These are phyloP conservation scores for Sylvicapra grimmia DNA, from an alignment of 2,113 vertebrate genomes.

Conservation along the genomic window DNA sequence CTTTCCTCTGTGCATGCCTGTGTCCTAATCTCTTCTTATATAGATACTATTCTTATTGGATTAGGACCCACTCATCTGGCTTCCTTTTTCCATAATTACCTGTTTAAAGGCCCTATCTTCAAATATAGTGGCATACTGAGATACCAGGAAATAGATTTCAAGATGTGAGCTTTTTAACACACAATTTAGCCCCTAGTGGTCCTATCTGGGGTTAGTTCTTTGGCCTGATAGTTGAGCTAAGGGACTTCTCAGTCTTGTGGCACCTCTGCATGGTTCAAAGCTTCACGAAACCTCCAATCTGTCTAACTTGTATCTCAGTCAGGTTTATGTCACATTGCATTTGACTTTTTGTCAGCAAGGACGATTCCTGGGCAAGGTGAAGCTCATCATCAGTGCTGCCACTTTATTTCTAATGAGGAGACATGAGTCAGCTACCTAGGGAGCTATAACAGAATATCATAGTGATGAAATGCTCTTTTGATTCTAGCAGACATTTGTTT, in stretches of 20 bases:
- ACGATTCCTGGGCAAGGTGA: background rate
- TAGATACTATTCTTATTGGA: background rate
- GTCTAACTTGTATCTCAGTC: background rate
- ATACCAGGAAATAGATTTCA: background rate
- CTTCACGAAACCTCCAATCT: background rate
- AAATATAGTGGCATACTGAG: background rate
- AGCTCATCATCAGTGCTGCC: background rate
- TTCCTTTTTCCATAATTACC: background rate
- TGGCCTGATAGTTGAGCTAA: background rate
- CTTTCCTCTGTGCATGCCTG: background rate
- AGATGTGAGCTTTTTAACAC: background rate
- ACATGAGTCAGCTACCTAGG: too few relatives aligned
- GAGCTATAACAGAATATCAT: background rate
- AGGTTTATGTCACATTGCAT: background rate
- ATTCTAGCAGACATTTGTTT: background rate
- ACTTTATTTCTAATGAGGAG: background rate
- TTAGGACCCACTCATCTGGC: background rate
- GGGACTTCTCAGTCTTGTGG: background rate
- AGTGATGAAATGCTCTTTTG: background rate
- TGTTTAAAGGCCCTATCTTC: background rate
- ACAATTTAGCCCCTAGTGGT: background rate
- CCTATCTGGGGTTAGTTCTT: background rate
- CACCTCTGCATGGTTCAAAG: background rate
- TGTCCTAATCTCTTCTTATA: background rate
- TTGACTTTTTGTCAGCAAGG: background rate